These are phyloP conservation scores for Corythornis leucogaster DNA, from an alignment of 2,797 vertebrate species.

Conservation along the genomic window DNA sequence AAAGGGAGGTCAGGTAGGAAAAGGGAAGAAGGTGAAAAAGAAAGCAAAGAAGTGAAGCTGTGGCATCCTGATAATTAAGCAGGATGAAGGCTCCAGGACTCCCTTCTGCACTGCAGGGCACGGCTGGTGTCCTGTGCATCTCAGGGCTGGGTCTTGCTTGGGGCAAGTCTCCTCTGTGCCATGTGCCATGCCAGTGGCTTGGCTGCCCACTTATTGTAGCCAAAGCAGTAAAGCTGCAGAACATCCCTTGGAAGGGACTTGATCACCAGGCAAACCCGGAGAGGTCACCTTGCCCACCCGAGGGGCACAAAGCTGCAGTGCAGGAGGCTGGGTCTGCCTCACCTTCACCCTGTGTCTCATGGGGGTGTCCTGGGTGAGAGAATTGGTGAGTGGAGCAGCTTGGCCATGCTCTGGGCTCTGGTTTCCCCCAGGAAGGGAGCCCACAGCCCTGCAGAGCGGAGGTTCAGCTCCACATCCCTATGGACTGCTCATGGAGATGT, in stretches of 20 bases:
- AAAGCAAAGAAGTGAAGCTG: conserved; percentile 1
- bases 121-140: fast-evolving
- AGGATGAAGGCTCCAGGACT: not conserved
- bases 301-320: fast-evolving
- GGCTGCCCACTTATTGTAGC: not conserved
- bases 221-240: not conserved
- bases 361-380: not conserved
- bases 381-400: not conserved
- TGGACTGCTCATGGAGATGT: not conserved
- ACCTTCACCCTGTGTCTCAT: fast-evolving
- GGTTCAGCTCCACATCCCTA: not conserved
- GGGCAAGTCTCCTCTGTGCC: not conserved
- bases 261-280: not conserved
- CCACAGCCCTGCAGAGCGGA: not conserved
- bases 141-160: fast-evolving
- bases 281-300: fast-evolving
- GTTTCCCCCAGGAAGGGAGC: not conserved
- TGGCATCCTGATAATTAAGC: not conserved
- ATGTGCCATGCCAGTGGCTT: fast-evolving
- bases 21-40: conserved; percentile 52
- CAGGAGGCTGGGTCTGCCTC: not conserved
- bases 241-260: not conserved
- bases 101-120: not conserved
- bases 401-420: not conserved
- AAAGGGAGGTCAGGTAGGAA: conserved; percentile 25